These are phyloP conservation scores for Oppia nitens DNA, from an alignment of 1,140 invertebrate species.

Conservation along the genomic window DNA sequence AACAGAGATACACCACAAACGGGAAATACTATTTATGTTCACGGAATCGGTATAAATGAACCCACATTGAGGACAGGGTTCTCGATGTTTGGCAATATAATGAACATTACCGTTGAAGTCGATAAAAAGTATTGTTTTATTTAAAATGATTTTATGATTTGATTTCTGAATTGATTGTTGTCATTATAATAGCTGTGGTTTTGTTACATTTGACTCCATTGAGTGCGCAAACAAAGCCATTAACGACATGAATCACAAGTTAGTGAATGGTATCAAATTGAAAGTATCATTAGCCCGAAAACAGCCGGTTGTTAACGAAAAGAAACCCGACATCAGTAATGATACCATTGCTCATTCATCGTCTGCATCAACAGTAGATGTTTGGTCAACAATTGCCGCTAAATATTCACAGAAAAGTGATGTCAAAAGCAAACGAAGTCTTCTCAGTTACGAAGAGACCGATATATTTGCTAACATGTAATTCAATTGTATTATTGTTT, in stretches of 20 bases:
- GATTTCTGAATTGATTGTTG: too few species aligned
- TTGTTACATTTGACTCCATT: slow-evolving; percentile 77
- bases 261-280: slow-evolving; percentile 55
- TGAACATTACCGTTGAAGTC: slow-evolving; percentile 74
- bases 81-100: slow-evolving; percentile 53
- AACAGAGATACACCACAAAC: slow-evolving; percentile 44
- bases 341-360: background rate
- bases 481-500: background rate
- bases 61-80: slow-evolving; percentile 64
- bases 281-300: slow-evolving; percentile 62
- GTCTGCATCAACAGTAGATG: background rate
- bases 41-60: slow-evolving; percentile 60
- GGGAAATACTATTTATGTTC: slow-evolving; percentile 69
- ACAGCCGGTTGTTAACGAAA: slow-evolving; percentile 37
- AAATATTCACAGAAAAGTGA: slow-evolving; percentile 59
- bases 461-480: slow-evolving; percentile 2
- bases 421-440: slow-evolving; percentile 26
- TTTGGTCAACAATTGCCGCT: slow-evolving; percentile 27
- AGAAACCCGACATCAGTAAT: background rate
- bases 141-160: slow-evolving; percentile 19
- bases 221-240: slow-evolving; percentile 72
- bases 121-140: slow-evolving; percentile 51
- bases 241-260: slow-evolving; percentile 62
- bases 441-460: slow-evolving; percentile 27
- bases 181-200: slow-evolving; percentile 63